Evolutionary conservation across 1,140 invertebrate genomes (phyloP), one percentile per base, ranked within the genome.

Genomic region (Spodoptera frugiperda): DNA sequence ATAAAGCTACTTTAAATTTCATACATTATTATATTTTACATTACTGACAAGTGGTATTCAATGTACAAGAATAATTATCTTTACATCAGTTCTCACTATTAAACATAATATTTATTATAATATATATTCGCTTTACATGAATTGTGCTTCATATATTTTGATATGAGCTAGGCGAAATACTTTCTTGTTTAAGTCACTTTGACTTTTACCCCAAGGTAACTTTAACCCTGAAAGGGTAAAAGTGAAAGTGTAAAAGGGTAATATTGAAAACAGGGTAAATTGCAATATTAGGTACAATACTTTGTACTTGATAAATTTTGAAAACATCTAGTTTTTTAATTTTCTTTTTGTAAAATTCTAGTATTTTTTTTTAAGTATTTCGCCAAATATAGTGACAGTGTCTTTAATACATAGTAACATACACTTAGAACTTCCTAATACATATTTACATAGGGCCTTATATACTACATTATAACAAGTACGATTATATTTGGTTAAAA

Each of bases 51-150:
- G 46, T 61, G 33, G 68, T 65, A 71, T 72, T 72, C 67, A 78
- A 57, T 73, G 72, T 70, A 78, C 73, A 79, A 76, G 72, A 76
- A 76, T 75, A 75, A 65, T 39, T 75, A 25, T 61, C 46, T 74
- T 30, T 74, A n/a, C 8, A 65, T 61, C 30, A 65, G 61, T 65
- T 65, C 61, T 19, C 15, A 61, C 61, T 54, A 54, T 70, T 54
- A 25, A 51, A 49, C 49, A 70, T 33, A 49, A 11, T 53, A 54
- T 17, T 53, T 54, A 70, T 70, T 15, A 33, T 55, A 19, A 25
- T 30, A 39, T 59, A 15, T 59, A 8, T 25, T 59, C 25, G 19
- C 10, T 70, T 53, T 33, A 53, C n/a, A 54, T 70, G 48, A 70
- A 53, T 54, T 70, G 51, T 70, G 61, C 39, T 48, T 63, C 21